A percentile compares a stretch with the other conserved stretches of the same genome.
Conservation (phyloP, 2,113 vertebrate genomes). For the Xiphophorus hellerii region DNA sequence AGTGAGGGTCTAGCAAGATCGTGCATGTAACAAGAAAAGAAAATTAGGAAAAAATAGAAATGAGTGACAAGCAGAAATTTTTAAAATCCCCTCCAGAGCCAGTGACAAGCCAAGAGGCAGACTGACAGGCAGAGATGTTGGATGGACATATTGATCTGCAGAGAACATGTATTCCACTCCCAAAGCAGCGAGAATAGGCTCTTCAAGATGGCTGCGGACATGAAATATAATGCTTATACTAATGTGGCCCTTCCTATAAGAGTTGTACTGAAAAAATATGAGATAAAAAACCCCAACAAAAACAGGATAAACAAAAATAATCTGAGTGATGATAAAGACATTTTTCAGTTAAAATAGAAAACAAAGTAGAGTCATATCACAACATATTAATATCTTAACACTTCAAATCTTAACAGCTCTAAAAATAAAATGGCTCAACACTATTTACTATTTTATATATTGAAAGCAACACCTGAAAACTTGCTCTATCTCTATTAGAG, state of each 20-base stretch:
- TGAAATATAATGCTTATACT: neutral
- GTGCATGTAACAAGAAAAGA: slow-evolving; percentile 24
- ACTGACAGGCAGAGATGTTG: slow-evolving; percentile 50
- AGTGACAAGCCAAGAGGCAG: slow-evolving; percentile 45
- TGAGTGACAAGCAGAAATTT: slow-evolving; percentile 15
- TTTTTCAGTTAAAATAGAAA: too few species aligned
- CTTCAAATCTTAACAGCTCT: too few species aligned
- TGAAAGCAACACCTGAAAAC: too few species aligned
- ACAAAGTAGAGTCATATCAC: too few species aligned
- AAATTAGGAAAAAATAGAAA: slow-evolving; percentile 26
- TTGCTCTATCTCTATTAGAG: too few species aligned
- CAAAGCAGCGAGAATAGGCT: slow-evolving; percentile 32
- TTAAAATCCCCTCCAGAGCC: slow-evolving; percentile 57
- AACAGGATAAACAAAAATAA: neutral
- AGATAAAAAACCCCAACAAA: neutral
- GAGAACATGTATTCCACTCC: slow-evolving; percentile 23
- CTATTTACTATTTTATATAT: too few species aligned
- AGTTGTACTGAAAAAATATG: neutral
- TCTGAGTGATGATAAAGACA: neutral
- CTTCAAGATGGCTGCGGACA: slow-evolving; percentile 48
- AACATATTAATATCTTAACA: too few species aligned
- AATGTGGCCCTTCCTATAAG: neutral
- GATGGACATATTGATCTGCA: slow-evolving; percentile 59
- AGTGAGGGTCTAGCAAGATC: slow-evolving; percentile 15
- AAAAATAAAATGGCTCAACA: too few species aligned